Base-by-base conservation (phyloP, 2,113 vertebrate species). In the Spizaetus ornatus region DNA sequence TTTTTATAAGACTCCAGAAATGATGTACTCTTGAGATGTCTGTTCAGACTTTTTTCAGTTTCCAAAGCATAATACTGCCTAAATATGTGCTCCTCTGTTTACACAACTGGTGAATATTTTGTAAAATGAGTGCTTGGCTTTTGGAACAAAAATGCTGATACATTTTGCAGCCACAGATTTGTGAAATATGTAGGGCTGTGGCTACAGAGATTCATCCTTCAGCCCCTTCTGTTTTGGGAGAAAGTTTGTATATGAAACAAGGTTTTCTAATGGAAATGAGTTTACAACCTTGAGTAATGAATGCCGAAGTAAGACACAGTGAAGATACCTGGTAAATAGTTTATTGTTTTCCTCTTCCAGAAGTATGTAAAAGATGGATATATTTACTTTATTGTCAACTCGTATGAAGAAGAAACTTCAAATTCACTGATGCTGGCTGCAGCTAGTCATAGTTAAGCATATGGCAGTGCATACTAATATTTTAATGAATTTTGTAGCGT, bases 91-190 rank as follows among this genome's bases (percentile, higher is more conserved):
- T 21, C 55, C 26, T 94, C 78, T 94, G 43, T 92, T 88, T 86
- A 89, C 47, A 89, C 56, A 90, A 91, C 40, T 72, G 73, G 61
- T 93, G 66, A 94, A 62, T 88, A 72, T 86, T 90, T 95, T 85
- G n/a, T 87, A 34, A 91, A 95, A 80, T 21, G 76, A 91, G 29
- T 16, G 32, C 73, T 91, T 95, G 66, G 52, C 61, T 95, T 93
- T 76, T 84, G 77, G 43, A 96, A 62, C 74, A 78, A 73, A 96
- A 88, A 36, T 48, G 72, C 50, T 84, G 90, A 59, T 88, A n/a
- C 27, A 34, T 78, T 92, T 88, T 88, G 21, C 47, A 76, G 86
- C 83, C 76, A 71, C 94, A 78, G 72, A 70, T 92, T 76, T 87
- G 62, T 84, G 84, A 87, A 94, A 69, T 91, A 82, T 18, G 40